These are phyloP conservation scores for Liposcelis brunnea DNA, from an alignment of 2,888 invertebrate species.

Conservation along the genomic window DNA sequence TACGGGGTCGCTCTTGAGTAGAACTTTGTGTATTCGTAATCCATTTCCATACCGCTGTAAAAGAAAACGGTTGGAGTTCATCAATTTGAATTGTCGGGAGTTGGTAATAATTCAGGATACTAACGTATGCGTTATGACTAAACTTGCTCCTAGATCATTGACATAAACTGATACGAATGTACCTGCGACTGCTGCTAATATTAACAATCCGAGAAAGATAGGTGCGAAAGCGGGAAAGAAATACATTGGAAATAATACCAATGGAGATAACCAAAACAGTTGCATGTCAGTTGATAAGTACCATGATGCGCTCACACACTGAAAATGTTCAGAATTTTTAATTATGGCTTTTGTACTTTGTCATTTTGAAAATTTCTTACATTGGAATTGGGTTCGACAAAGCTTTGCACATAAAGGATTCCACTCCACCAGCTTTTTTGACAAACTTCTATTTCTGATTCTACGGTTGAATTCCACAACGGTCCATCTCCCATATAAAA, in stretches of 20 bases:
- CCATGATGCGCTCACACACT: constrained; percentile 62
- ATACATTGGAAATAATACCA: constrained; percentile 49
- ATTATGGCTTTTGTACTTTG: too few species aligned
- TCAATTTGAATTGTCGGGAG: too few species aligned
- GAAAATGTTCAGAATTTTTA: constrained; percentile 20
- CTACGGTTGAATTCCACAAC: not conserved
- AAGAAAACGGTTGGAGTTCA: too few species aligned
- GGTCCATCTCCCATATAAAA: not conserved
- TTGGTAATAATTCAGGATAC: too few species aligned
- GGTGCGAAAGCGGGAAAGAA: constrained; percentile 30
- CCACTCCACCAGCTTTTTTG: not conserved
- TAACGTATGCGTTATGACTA: constrained; percentile 16
- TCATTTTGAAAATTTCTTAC: too few species aligned
- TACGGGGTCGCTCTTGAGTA: not conserved
- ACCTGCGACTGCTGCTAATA: too few species aligned
- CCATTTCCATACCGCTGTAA: constrained; percentile 7
- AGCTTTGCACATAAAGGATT: not conserved
- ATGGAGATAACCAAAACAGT: constrained; percentile 45
- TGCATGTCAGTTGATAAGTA: constrained; percentile 47
- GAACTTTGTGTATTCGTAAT: constrained; percentile 17
- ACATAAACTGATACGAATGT: too few species aligned
- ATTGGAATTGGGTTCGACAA: not conserved
- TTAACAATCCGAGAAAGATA: not conserved
- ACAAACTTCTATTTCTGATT: not conserved
- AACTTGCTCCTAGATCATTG: constrained; percentile 11